Conservation (phyloP, 1,140 invertebrate species). For the Goniozus legneri region DNA sequence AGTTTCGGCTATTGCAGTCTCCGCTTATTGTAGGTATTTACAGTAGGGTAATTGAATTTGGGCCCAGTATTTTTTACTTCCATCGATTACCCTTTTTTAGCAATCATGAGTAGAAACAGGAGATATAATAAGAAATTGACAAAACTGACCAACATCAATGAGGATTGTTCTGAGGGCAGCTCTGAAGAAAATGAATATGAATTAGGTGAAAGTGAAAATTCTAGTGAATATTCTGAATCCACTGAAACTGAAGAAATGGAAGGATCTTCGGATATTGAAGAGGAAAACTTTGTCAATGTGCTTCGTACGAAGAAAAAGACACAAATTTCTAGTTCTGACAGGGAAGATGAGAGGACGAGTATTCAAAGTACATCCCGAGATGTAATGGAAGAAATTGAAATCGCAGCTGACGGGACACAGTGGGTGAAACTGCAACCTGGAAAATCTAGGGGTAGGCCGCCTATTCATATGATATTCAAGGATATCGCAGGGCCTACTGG, state of each 20-base stretch:
- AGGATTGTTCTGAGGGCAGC: conserved; percentile 12
- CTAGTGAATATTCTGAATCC: conserved; percentile 5
- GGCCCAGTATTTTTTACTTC: conserved; percentile 11
- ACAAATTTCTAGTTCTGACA: not conserved
- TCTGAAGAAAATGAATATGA: conserved; percentile 15
- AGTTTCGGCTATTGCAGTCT: conserved; percentile 14
- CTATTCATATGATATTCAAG: conserved; percentile 11
- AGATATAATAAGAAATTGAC: conserved; percentile 14
- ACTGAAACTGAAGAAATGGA: conserved; percentile 9
- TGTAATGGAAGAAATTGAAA: not conserved
- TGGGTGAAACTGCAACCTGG: conserved; percentile 4
- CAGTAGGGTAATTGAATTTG: conserved; percentile 13
- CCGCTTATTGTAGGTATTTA: conserved; percentile 15
- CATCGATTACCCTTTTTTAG: conserved; percentile 8
- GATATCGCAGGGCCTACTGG: conserved; percentile 10
- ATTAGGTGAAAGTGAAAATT: conserved; percentile 11
- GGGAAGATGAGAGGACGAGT: not conserved
- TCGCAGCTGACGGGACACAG: not conserved
- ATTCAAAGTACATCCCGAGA: not conserved
- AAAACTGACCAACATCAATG: conserved; percentile 6
- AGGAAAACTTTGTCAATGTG: conserved; percentile 6
- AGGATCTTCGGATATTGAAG: conserved; percentile 14
- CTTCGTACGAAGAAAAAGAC: not conserved
- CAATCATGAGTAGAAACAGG: conserved; percentile 12
- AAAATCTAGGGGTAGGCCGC: not conserved